Evolutionary conservation across 2,113 vertebrate genomes (phyloP), one percentile per base, ranked within the genome.

Genomic region (Poecile atricapillus): DNA sequence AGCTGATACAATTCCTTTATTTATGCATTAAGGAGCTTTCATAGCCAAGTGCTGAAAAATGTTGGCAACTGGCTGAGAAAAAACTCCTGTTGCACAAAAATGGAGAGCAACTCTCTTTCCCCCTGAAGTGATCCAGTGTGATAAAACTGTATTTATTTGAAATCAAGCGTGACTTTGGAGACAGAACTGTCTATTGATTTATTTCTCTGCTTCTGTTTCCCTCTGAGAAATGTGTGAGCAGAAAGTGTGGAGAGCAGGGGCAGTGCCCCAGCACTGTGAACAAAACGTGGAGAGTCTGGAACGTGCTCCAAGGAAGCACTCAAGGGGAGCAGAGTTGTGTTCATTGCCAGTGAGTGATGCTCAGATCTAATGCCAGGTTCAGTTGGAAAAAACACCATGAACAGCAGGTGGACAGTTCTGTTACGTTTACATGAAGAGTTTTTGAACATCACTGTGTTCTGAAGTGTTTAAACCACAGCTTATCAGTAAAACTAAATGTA

Each of bases 121-220:
- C 43, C 30, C 27, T 11, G 16, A 46, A 92, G 64, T 46, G 25
- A 15, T 76, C 63, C 59, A 13, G 22, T 70, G 53, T 84, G 83
- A 91, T 81, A 59, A 78, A 94, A 90, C 70, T 52, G 20, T 60
- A 90, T 92, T 94, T 81, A 64, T 64, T 41, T 92, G 83, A 81
- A 92, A 81, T 87, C 94, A 94, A 87, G 83, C 49, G 0, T 93
- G 94, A 89, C 83, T 90, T 92, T 1, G 8, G 52, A 90, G 85
- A 71, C 75, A 85, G 73, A 93, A 63, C 27, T 75, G 25, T 44
- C 83, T 70, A 89, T 90, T 90, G 95, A 95, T 94, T 95, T 71
- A 75, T 71, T 90, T 92, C 76, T 67, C 79, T 90, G 87, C 27
- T 87, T 85, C 63, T 74, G 7, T 47, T 86, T 74, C 68, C 60